A percentile compares a stretch with the other conserved stretches of the same genome.
phyloP scores from a whole-genome alignment of 2,113 vertebrate species.

The Neodon shergylaensis region DNA sequence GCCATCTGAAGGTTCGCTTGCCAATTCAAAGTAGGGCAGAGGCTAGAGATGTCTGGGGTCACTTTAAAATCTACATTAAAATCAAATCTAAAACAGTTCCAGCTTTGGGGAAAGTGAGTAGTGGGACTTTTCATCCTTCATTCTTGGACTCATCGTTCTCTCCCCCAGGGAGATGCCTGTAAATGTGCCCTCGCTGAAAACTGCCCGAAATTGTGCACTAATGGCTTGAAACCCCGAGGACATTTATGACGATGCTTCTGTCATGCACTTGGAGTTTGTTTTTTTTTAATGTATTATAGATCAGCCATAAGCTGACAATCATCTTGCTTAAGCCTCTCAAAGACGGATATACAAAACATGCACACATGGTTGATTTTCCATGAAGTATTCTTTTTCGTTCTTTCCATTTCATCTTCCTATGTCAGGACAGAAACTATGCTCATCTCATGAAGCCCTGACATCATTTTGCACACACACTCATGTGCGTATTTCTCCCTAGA shows the following conservation, averaged over 20 bases:
- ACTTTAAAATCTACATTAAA: constrained; percentile 39
- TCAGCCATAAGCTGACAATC: neutral
- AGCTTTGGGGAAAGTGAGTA: constrained; percentile 27
- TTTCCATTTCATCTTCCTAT: neutral
- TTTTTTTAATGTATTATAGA: neutral
- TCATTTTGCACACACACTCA: neutral
- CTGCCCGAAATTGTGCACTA: constrained; percentile 63
- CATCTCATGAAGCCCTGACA: neutral
- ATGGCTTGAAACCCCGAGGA: constrained; percentile 47
- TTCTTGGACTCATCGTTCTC: neutral
- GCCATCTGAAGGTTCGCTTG: neutral
- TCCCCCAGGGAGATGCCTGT: constrained; percentile 34
- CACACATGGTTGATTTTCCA: neutral
- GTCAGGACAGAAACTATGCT: neutral
- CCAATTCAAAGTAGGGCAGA: neutral
- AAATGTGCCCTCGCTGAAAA: constrained; percentile 59
- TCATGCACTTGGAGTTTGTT: constrained; percentile 25
- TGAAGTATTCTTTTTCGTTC: neutral
- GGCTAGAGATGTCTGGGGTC: neutral
- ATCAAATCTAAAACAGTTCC: neutral
- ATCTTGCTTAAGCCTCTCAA: constrained; percentile 2
- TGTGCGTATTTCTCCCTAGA: neutral
- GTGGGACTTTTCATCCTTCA: constrained; percentile 24
- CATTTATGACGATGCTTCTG: constrained; percentile 38
- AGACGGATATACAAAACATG: neutral